Conservation (phyloP, 2,888 invertebrate genomes). For the Hypsopygia costalis region DNA sequence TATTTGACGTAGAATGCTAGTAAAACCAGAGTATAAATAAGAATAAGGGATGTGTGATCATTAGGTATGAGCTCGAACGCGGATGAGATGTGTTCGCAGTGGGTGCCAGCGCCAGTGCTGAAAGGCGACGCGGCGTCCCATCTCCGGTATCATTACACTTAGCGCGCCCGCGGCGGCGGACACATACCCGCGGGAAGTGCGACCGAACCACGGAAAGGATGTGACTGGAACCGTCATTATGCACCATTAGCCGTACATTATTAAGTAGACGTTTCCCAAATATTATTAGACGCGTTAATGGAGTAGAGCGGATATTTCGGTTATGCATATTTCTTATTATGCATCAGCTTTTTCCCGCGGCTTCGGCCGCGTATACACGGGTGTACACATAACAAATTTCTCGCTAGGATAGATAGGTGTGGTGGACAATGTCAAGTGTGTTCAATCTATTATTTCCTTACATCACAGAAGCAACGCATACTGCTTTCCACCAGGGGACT, state of each 20-base stretch:
- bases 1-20: too few species aligned
- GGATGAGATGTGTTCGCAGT: slow-evolving; percentile 1
- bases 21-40: not conserved
- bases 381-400: too few species aligned
- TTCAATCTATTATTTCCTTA: too few species aligned
- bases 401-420: too few species aligned
- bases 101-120: not conserved
- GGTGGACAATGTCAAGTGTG: too few species aligned
- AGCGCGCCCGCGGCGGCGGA: slow-evolving; percentile 24
- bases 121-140: slow-evolving; percentile 1
- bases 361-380: too few species aligned
- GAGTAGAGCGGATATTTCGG: not conserved
- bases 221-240: slow-evolving; percentile 28
- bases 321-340: too few species aligned
- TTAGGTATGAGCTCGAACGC: not conserved
- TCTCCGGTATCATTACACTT: slow-evolving; percentile 5
- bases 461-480: too few species aligned
- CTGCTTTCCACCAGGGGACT: too few species aligned
- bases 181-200: slow-evolving; percentile 36
- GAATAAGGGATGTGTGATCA: too few species aligned
- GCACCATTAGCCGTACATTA: slow-evolving; percentile 14
- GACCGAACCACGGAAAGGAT: slow-evolving; percentile 26
- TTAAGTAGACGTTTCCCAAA: slow-evolving; percentile 5
- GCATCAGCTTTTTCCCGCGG: too few species aligned
- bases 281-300: slow-evolving; percentile 5